These are phyloP conservation scores for Plebejus anna DNA, from an alignment of 2,888 invertebrate genomes.

Conservation along the genomic window DNA sequence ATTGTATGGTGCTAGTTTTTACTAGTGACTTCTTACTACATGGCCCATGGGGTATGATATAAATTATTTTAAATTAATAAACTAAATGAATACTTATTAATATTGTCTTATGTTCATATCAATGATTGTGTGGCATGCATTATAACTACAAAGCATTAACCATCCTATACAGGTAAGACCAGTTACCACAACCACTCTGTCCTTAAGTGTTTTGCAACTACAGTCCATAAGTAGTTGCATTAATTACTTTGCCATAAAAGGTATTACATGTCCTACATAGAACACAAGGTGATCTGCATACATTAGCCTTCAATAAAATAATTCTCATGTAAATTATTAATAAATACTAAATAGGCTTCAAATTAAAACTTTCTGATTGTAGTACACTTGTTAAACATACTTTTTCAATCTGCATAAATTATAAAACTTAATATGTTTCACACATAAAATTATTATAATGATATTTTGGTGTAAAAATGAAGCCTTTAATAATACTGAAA, in stretches of 20 bases:
- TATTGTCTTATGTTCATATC: not conserved
- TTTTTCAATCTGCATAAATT: not conserved
- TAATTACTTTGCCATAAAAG: conserved; percentile 6
- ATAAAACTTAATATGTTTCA: not conserved
- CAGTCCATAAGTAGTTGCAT: conserved; percentile 12
- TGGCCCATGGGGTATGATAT: not conserved
- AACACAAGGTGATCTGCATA: conserved; percentile 17
- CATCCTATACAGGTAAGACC: conserved; percentile 17
- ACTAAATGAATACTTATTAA: not conserved
- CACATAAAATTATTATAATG: not conserved
- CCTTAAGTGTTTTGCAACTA: conserved; percentile 13
- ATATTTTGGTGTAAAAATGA: not conserved
- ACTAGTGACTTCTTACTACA: not conserved
- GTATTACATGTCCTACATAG: conserved; percentile 19
- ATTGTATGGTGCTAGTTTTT: not conserved
- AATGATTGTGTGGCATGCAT: not conserved
- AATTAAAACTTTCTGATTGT: not conserved
- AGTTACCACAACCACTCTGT: conserved; percentile 17
- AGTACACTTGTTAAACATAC: not conserved
- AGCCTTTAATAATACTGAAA: conserved; percentile 12
- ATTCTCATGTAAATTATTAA: conserved; percentile 2
- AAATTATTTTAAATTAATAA: not conserved
- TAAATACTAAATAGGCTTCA: not conserved
- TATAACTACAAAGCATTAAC: not conserved
- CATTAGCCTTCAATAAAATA: conserved; percentile 17